Conservation (phyloP, 2,113 vertebrate genomes). For the Glaucidium brasilianum region DNA sequence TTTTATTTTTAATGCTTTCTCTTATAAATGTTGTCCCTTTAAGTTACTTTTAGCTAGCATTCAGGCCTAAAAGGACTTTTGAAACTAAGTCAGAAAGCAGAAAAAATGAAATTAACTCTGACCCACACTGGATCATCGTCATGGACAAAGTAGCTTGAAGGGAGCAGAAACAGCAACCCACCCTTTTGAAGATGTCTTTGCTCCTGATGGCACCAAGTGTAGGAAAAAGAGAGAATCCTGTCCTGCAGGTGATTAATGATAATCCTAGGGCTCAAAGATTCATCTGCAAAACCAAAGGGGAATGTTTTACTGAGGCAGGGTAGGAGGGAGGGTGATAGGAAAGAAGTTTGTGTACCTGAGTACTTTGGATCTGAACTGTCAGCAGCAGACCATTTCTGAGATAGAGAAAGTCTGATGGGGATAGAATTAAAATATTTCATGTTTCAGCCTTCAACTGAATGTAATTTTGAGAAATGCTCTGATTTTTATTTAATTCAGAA, state of each 20-base stretch:
- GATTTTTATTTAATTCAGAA: neutral
- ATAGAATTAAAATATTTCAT: neutral
- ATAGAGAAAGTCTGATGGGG: neutral
- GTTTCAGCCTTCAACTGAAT: neutral
- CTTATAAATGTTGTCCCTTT: neutral
- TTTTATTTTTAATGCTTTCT: neutral
- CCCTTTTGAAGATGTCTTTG: neutral
- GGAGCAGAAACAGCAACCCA: neutral
- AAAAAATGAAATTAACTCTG: neutral
- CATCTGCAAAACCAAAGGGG: neutral
- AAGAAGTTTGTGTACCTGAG: neutral
- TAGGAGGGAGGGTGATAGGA: neutral
- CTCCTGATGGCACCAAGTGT: neutral
- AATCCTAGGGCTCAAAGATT: neutral
- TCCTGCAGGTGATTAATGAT: neutral
- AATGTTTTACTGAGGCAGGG: neutral
- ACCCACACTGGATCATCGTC: fast-evolving
- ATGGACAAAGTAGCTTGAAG: neutral
- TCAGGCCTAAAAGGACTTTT: neutral
- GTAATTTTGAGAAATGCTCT: neutral
- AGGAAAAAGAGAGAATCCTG: neutral
- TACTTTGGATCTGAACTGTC: neutral
- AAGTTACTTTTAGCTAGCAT: neutral
- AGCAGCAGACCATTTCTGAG: neutral
- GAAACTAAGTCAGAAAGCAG: neutral